Evolutionary conservation across 2,113 vertebrate species (phyloP).

Genomic region (Corythoichthys haematopterus): DNA sequence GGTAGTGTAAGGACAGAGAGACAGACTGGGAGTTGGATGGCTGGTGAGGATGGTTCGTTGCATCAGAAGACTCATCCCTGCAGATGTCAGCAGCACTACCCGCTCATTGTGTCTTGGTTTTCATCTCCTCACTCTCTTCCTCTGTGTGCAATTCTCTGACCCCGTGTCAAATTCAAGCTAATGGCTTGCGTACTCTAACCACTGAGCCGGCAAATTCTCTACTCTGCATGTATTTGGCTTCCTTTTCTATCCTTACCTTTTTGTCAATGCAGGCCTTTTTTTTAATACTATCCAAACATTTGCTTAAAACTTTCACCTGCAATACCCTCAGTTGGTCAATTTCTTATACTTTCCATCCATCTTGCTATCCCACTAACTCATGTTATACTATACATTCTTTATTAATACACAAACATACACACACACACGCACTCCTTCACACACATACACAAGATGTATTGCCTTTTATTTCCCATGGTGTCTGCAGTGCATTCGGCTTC

Average conservation of each 20-base stretch:
- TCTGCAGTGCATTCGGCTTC: constrained; percentile 55
- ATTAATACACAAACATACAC: constrained; percentile 14
- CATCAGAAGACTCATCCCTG: constrained; percentile 44
- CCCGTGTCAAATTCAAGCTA: constrained; percentile 37
- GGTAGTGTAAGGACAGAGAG: constrained; percentile 22
- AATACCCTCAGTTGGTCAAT: not conserved
- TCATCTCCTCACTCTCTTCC: constrained; percentile 6
- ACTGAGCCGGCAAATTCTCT: constrained; percentile 15
- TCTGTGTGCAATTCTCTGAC: constrained; percentile 25
- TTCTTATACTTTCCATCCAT: constrained; percentile 13
- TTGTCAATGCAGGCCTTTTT: constrained; percentile 9
- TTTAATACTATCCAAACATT: not conserved
- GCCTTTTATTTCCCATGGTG: constrained; percentile 61
- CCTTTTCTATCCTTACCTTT: constrained; percentile 4
- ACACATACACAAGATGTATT: constrained; percentile 35
- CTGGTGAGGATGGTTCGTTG: constrained; percentile 41
- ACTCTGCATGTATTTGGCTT: constrained; percentile 12
- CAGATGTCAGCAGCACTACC: constrained; percentile 41
- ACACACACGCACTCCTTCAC: constrained; percentile 3
- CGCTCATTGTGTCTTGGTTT: constrained; percentile 36
- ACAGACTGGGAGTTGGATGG: constrained; percentile 43
- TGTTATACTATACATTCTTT: constrained; percentile 28
- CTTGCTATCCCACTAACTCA: constrained; percentile 34
- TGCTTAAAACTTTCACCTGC: constrained; percentile 20
- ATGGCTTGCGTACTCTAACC: constrained; percentile 27